These are phyloP conservation scores for Drosophila pallidifrons DNA, from an alignment of 1,140 invertebrate species.

Conservation along the genomic window DNA sequence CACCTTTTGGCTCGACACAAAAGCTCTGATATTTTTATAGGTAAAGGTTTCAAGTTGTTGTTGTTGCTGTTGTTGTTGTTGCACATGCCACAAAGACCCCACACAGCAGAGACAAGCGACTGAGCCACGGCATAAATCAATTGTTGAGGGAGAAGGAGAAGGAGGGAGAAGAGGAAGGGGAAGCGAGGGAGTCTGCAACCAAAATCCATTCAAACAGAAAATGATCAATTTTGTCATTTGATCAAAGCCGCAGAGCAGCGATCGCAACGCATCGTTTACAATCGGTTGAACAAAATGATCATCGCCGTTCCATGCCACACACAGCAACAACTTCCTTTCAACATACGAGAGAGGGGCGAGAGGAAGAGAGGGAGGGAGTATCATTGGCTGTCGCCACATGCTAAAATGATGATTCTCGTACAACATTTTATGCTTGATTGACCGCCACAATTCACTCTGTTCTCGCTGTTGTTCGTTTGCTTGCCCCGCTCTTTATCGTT, in stretches of 20 bases:
- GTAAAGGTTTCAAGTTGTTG: constrained; percentile 34
- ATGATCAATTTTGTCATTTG: constrained; percentile 84
- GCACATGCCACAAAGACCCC: constrained; percentile 73
- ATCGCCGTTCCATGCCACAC: constrained; percentile 58
- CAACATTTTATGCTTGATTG: constrained; percentile 80
- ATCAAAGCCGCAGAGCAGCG: constrained; percentile 82
- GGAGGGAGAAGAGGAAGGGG: not conserved
- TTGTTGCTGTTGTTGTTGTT: constrained; percentile 43
- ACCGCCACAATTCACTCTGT: constrained; percentile 42
- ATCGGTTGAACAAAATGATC: constrained; percentile 83
- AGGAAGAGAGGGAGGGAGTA: constrained; percentile 12
- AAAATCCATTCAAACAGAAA: constrained; percentile 84
- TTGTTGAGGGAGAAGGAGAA: constrained; percentile 49
- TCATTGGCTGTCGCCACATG: constrained; percentile 70
- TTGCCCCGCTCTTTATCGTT: constrained; percentile 24
- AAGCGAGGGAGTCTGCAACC: constrained; percentile 21
- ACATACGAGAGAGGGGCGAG: not conserved
- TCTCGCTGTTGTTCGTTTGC: constrained; percentile 3
- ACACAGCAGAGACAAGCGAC: constrained; percentile 55
- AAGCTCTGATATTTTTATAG: constrained; percentile 77
- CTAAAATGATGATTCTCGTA: constrained; percentile 76
- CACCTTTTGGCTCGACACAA: constrained; percentile 78
- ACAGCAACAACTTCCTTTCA: constrained; percentile 59
- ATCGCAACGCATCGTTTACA: constrained; percentile 82
- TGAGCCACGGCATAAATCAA: constrained; percentile 71